phyloP scores from a whole-genome alignment of 2,797 vertebrate species.

The Graptemys geographica region DNA sequence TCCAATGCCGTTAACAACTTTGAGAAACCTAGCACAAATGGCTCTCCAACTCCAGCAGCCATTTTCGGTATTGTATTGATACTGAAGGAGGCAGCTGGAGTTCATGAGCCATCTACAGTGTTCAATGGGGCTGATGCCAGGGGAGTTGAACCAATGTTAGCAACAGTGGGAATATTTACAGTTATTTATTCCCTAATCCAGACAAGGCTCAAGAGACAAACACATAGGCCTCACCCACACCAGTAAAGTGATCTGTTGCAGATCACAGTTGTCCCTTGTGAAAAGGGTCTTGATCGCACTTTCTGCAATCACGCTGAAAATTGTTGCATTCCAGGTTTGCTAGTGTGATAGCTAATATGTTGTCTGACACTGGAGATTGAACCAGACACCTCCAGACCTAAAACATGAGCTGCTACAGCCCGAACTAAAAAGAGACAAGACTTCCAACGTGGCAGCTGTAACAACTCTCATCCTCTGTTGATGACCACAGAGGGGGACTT shows the following conservation, averaged over 20 bases:
- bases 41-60: background rate
- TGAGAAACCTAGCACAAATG: background rate
- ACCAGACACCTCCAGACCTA: background rate
- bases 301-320: constrained; percentile 8
- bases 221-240: background rate
- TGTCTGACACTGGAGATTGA: background rate
- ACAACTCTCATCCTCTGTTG: background rate
- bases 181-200: background rate
- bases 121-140: background rate
- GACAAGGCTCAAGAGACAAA: background rate
- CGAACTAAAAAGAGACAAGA: background rate
- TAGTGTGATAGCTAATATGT: background rate
- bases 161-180: background rate
- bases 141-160: background rate
- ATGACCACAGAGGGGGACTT: background rate
- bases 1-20: background rate
- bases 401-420: background rate
- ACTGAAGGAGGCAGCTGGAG: background rate
- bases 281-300: background rate
- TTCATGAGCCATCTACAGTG: background rate
- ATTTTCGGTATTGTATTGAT: background rate
- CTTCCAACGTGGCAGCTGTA: background rate
- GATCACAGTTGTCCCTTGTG: background rate
- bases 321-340: background rate
- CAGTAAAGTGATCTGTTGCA: background rate